Evolutionary conservation across 2,113 vertebrate species (phyloP), one percentile per base, ranked within the genome.

Genomic region (Pedionomus torquatus): DNA sequence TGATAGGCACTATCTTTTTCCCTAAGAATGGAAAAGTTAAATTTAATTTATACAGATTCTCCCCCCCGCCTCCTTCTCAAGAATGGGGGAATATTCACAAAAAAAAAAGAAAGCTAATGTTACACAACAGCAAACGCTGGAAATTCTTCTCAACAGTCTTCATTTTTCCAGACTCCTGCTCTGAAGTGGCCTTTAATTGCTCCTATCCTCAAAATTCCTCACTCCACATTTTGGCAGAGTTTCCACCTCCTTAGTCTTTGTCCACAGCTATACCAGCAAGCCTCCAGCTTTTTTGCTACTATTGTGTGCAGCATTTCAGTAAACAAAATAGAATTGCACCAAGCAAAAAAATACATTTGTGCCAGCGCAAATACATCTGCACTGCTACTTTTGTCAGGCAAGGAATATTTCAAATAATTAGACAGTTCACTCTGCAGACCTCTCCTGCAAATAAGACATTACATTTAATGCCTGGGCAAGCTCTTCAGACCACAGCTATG

Each of bases 131-230:
- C 86, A 92, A 48, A 69, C 1, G 15, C 44, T 89, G 86, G 55
- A 76, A 60, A 25, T 78, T 89, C 69, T 91, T 88, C 65, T 69
- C 54, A 90, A 48, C 35, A 77, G 68, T 35, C 68, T 66, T 74
- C 11, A 41, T 90, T 90, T 69, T 81, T 79, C 64, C 83, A 91
- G 63, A 83, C 28, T 88, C 25, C 41, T 61, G 71, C 66, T 83
- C 89, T 96, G 63, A 94, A 96, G 95, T 70, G 68, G 71, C 60
- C 88, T 89, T 86, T 66, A 78, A 83, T 68, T 96, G 68, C 90
- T 93, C 33, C 83, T 77, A 55, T 83, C 79, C 90, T 92, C 96
- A 93, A 83, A 83, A 94, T 88, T 94, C 92, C 88, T 78, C 90
- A 58, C 68, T 90, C 75, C 43, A 64, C 37, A 43, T 71, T 91